Evolutionary conservation across 1,140 invertebrate species (phyloP).

Genomic region (Lycorma delicatula): DNA sequence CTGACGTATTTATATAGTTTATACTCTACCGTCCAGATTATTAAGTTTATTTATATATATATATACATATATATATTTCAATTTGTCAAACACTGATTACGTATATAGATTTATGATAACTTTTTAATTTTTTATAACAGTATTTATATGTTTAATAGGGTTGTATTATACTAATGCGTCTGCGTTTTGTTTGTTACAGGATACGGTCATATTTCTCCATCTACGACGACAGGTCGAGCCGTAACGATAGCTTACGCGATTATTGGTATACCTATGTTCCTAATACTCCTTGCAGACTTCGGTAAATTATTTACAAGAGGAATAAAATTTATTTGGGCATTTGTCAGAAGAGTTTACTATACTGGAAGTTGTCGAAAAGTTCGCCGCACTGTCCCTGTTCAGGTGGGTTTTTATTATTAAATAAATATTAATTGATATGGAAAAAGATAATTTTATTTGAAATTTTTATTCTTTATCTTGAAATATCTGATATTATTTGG

Average conservation of each 20-base stretch:
- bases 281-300: constrained; percentile 86
- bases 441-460: constrained; percentile 21
- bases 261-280: constrained; percentile 87
- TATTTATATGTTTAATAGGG: too few relatives aligned
- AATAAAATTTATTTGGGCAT: constrained; percentile 90
- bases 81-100: too few relatives aligned
- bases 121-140: too few relatives aligned
- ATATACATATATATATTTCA: too few relatives aligned
- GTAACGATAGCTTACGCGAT: constrained; percentile 90
- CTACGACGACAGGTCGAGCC: constrained; percentile 70
- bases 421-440: constrained; percentile 16
- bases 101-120: too few relatives aligned
- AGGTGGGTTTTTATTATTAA: constrained; percentile 46
- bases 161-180: too few relatives aligned
- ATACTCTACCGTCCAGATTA: too few relatives aligned
- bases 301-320: constrained; percentile 84
- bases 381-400: constrained; percentile 58
- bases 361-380: constrained; percentile 75
- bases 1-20: too few relatives aligned
- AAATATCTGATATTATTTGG: too few relatives aligned
- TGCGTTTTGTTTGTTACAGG: constrained; percentile 49
- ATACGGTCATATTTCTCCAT: constrained; percentile 88
- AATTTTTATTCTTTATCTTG: constrained; percentile 20
- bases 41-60: too few relatives aligned
- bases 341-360: constrained; percentile 75